phyloP scores from a whole-genome alignment of 2,888 invertebrate genomes.

The Eledone cirrhosa region DNA sequence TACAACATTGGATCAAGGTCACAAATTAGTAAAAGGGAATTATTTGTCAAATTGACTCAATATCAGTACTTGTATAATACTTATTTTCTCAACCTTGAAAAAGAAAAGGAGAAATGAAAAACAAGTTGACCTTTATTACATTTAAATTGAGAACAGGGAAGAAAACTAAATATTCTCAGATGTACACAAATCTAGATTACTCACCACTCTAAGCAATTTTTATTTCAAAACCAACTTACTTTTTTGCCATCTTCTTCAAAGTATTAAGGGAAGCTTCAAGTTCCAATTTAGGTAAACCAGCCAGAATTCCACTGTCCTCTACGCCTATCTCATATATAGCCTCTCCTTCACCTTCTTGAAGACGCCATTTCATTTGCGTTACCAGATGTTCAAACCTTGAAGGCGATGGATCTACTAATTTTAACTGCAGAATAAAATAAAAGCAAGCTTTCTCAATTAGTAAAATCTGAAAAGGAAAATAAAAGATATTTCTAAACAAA shows the following conservation, averaged over 20 bases:
- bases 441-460: not conserved
- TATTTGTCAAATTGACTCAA: no score
- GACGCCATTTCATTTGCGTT: constrained; percentile 98
- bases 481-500: not conserved
- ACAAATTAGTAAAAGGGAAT: no score
- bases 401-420: constrained; percentile 89
- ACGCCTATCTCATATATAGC: constrained; percentile 96
- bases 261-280: constrained; percentile 88
- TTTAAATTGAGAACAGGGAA: no score
- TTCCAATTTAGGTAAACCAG: constrained; percentile 84
- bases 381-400: constrained; percentile 94
- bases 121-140: no score
- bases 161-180: no score
- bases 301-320: constrained; percentile 76
- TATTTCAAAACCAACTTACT: constrained; percentile 69
- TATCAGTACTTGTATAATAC: no score
- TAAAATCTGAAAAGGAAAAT: not conserved
- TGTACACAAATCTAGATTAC: no score
- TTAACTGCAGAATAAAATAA: constrained; percentile 72
- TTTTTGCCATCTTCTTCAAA: constrained; percentile 84
- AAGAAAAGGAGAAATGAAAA: no score
- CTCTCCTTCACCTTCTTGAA: constrained; percentile 94
- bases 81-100: no score
- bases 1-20: no score
- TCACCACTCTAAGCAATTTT: no score